These are phyloP conservation scores for Ciona savignyi DNA, from an alignment of 23 tunicate genomes.

Conservation along the genomic window DNA sequence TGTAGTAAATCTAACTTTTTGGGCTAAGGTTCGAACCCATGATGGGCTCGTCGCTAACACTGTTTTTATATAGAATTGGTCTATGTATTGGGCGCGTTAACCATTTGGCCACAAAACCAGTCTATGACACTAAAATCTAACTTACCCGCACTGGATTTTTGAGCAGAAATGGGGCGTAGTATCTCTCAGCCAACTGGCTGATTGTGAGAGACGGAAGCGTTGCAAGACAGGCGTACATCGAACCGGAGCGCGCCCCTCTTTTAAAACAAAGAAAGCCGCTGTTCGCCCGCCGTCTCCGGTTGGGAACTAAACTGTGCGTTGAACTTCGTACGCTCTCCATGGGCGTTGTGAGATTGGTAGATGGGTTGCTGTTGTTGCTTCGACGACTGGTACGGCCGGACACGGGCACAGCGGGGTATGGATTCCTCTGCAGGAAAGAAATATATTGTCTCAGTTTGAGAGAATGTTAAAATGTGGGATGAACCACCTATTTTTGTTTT, in stretches of 20 bases:
- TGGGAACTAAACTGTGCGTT: slow-evolving; percentile 71
- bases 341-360: slow-evolving; percentile 64
- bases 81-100: no score
- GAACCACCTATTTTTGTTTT: no score
- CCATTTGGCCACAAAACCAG: no score
- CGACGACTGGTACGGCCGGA: slow-evolving; percentile 19
- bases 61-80: no score
- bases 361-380: slow-evolving; percentile 38
- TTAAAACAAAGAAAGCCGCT: neutral
- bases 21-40: no score
- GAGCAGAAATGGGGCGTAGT: slow-evolving; percentile 82
- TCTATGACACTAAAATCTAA: no score
- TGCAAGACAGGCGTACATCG: slow-evolving; percentile 31
- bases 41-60: no score
- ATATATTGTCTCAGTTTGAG: neutral
- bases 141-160: slow-evolving; percentile 75
- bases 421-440: neutral
- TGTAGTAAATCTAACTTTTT: no score
- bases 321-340: slow-evolving; percentile 92
- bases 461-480: slow-evolving; percentile 1
- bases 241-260: neutral
- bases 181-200: slow-evolving; percentile 53
- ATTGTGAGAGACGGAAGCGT: slow-evolving; percentile 51
- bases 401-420: slow-evolving; percentile 1
- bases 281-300: slow-evolving; percentile 11